phyloP scores from a whole-genome alignment of 2,797 vertebrate species.

The Chromobotia macracanthus region DNA sequence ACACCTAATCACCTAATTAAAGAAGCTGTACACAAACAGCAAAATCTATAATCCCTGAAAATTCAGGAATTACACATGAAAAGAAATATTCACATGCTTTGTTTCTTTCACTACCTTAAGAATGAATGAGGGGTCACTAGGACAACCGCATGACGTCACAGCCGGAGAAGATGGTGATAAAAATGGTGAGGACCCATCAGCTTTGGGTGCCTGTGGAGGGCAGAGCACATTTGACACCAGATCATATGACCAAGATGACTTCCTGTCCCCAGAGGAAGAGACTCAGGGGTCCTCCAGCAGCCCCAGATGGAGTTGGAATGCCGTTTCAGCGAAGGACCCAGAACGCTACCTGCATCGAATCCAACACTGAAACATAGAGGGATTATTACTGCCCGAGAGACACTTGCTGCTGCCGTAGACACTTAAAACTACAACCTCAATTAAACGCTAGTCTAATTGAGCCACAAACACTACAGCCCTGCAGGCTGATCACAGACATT shows the following conservation, averaged over 20 bases:
- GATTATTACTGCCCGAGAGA: slow-evolving; percentile 16
- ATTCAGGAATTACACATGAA: not conserved
- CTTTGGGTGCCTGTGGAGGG: slow-evolving; percentile 34
- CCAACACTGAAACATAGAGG: slow-evolving; percentile 56
- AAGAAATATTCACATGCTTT: not conserved
- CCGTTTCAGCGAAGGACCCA: slow-evolving; percentile 62
- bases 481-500: no score
- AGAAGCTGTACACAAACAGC: not conserved
- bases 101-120: slow-evolving; percentile 38
- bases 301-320: slow-evolving; percentile 44
- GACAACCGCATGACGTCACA: not conserved
- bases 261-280: slow-evolving; percentile 39
- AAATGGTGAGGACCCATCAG: not conserved
- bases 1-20: not conserved
- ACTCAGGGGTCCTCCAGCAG: not conserved
- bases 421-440: slow-evolving; percentile 13
- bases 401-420: not conserved
- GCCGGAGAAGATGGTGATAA: not conserved
- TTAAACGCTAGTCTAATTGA: slow-evolving; percentile 33
- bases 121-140: slow-evolving; percentile 49
- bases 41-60: not conserved
- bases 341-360: slow-evolving; percentile 76
- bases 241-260: slow-evolving; percentile 30
- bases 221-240: slow-evolving; percentile 1
- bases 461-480: slow-evolving; percentile 7